Conservation (phyloP, 23 tunicate genomes). For the Trididemnum nubilum region DNA sequence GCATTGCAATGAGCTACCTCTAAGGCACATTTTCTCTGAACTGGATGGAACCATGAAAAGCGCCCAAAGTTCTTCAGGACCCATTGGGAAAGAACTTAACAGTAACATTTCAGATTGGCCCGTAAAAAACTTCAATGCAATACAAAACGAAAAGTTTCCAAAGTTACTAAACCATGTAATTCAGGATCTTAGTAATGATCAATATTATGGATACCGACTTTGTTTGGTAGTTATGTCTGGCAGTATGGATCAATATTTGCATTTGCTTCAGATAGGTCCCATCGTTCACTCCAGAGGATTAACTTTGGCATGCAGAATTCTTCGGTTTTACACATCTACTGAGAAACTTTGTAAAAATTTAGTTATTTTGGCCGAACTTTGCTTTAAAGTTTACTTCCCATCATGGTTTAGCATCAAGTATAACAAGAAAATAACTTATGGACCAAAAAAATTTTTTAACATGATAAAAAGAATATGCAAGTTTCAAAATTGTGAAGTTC, state of each 20-base stretch:
- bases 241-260: too few species aligned
- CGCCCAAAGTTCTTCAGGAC: background rate
- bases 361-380: background rate
- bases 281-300: background rate
- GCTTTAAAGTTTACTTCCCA: background rate
- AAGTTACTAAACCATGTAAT: background rate
- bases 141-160: background rate
- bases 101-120: background rate
- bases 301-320: background rate
- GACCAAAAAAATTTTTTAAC: background rate
- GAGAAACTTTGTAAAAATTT: background rate
- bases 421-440: background rate
- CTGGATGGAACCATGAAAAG: background rate
- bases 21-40: background rate
- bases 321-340: background rate
- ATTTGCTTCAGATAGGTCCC: background rate
- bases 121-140: background rate
- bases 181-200: background rate
- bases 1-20: background rate
- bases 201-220: background rate
- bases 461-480: background rate
- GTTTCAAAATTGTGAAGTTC: too few species aligned
- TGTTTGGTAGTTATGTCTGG: background rate
- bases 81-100: background rate
- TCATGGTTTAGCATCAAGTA: background rate